These are phyloP conservation scores for Unio pictorum DNA, from an alignment of 2,888 invertebrate species.

Conservation along the genomic window DNA sequence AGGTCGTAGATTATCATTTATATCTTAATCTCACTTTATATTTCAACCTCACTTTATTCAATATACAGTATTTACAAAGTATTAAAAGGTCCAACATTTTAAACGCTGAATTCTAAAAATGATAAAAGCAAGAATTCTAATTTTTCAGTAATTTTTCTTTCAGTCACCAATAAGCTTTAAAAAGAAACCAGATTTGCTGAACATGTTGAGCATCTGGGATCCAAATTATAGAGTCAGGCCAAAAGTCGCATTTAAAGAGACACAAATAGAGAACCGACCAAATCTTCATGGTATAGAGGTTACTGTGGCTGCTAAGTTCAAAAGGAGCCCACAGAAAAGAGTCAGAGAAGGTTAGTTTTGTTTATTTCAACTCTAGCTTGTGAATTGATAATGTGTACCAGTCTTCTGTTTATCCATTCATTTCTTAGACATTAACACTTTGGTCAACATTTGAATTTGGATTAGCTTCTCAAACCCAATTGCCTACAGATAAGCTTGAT, in stretches of 20 bases:
- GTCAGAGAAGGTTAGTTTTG: conserved; percentile 31
- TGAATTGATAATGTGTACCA: too few species aligned
- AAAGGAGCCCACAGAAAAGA: conserved; percentile 40
- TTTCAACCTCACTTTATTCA: too few species aligned
- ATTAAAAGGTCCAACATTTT: too few species aligned
- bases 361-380: too few species aligned
- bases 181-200: conserved; percentile 36
- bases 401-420: too few species aligned
- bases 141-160: conserved; percentile 1
- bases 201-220: conserved; percentile 59
- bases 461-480: background rate
- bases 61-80: too few species aligned
- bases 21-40: too few species aligned
- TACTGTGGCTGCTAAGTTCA: conserved; percentile 15
- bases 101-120: conserved; percentile 1
- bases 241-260: conserved; percentile 23
- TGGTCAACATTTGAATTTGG: background rate
- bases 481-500: background rate
- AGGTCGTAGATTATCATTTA: too few species aligned
- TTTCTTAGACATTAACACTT: background rate
- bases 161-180: conserved; percentile 47
- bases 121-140: background rate
- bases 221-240: conserved; percentile 41
- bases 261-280: conserved; percentile 24
- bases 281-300: conserved; percentile 43